phyloP scores from a whole-genome alignment of 2,113 vertebrate genomes.

The Tupaia tana region DNA sequence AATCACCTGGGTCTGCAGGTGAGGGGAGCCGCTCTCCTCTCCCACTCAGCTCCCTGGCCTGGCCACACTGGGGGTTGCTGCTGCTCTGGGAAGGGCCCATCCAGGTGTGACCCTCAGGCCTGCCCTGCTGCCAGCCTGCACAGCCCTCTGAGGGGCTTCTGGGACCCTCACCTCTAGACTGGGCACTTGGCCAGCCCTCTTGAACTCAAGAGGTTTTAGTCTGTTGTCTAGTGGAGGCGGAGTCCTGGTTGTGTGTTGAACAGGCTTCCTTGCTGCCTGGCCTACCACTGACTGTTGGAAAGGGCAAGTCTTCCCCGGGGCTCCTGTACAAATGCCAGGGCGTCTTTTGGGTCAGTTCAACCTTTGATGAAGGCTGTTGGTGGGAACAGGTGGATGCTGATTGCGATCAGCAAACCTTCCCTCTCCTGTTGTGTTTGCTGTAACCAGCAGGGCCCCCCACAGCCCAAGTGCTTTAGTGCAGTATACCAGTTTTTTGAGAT shows the following conservation, averaged over 20 bases:
- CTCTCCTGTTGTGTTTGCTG: not conserved
- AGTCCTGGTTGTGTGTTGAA: not conserved
- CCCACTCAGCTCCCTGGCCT: not conserved
- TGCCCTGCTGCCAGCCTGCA: not conserved
- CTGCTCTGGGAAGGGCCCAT: not conserved
- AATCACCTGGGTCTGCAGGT: not conserved
- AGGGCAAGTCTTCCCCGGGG: not conserved
- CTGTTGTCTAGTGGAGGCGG: not conserved
- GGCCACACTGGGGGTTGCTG: rapidly evolving
- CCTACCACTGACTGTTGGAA: not conserved
- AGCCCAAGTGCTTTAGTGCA: not conserved
- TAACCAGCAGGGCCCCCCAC: not conserved
- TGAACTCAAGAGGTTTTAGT: not conserved
- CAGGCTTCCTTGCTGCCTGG: not conserved
- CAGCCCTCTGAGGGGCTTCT: not conserved
- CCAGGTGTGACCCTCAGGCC: not conserved
- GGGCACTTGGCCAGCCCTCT: not conserved
- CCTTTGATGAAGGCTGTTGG: not conserved
- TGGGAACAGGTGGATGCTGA: not conserved
- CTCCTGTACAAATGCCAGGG: not conserved
- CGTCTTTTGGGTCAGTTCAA: not conserved
- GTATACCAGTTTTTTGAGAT: not conserved
- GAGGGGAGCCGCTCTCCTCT: not conserved
- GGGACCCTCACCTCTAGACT: not conserved
- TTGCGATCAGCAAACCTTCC: not conserved